Evolutionary conservation across 2,113 vertebrate genomes (phyloP).

Genomic region (Barnardius zonarius): DNA sequence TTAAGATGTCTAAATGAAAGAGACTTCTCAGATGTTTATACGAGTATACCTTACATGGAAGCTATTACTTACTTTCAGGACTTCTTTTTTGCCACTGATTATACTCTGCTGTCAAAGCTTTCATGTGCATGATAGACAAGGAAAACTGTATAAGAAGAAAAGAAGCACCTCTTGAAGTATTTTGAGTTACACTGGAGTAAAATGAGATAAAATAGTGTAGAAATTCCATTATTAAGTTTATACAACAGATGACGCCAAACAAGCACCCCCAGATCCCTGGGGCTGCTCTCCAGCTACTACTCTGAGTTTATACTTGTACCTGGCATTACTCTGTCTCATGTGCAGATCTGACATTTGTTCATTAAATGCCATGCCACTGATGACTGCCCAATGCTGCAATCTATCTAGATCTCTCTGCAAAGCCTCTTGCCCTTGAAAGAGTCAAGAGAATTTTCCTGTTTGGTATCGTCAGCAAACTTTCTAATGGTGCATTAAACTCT

Average conservation of each 20-base stretch:
- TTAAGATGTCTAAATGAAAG: background rate
- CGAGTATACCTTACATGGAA: background rate
- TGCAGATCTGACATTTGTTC: too few relatives aligned
- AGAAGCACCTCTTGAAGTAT: background rate
- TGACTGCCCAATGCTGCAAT: background rate
- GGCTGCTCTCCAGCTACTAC: background rate
- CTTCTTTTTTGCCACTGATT: conserved; percentile 48
- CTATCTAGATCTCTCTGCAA: background rate
- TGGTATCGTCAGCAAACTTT: background rate
- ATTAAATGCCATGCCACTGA: background rate
- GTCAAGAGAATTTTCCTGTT: background rate
- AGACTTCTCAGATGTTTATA: background rate
- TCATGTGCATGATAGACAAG: conserved; percentile 42
- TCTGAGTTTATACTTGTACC: background rate
- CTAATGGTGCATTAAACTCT: background rate
- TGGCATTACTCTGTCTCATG: accelerated
- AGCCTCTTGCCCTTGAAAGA: background rate
- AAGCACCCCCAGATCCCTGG: background rate
- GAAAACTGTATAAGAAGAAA: conserved; percentile 55
- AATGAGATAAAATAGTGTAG: background rate
- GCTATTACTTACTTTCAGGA: conserved; percentile 71
- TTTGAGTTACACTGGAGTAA: background rate
- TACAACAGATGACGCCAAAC: background rate
- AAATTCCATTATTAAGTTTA: background rate
- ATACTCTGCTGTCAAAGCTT: conserved; percentile 51